Conservation (phyloP, 2,113 vertebrate species). For the Peromyscus leucopus region DNA sequence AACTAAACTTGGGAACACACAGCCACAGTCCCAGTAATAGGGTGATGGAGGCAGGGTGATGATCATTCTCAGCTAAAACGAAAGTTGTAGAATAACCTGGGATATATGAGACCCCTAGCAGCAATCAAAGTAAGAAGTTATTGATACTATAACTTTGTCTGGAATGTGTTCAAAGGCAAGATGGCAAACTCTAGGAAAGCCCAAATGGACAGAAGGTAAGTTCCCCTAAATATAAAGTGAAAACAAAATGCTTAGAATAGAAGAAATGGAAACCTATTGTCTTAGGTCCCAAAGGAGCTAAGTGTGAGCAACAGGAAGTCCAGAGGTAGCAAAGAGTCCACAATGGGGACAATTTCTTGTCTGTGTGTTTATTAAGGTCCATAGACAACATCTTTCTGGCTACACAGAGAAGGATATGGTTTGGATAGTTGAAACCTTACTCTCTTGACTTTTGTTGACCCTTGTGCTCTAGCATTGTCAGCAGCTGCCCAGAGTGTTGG, state of each 20-base stretch:
- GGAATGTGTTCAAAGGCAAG: not conserved
- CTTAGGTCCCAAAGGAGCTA: too few species aligned
- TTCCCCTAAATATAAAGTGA: not conserved
- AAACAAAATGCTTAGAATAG: not conserved
- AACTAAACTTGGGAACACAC: not conserved
- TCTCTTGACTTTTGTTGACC: not conserved
- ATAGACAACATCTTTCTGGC: not conserved
- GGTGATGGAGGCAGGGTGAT: not conserved
- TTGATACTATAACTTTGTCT: not conserved
- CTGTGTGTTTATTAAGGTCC: too few species aligned
- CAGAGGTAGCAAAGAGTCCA: too few species aligned
- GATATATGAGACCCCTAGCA: not conserved
- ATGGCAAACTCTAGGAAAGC: not conserved
- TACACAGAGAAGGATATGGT: not conserved
- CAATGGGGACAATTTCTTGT: not conserved
- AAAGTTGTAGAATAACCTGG: not conserved
- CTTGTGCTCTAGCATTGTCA: not conserved
- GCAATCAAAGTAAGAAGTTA: not conserved
- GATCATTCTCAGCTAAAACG: not conserved
- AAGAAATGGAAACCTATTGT: not conserved
- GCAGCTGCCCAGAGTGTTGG: fast-evolving
- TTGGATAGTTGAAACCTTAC: not conserved
- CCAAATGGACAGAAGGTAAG: not conserved
- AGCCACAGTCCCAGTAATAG: not conserved
- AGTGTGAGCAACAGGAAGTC: not conserved